These are phyloP conservation scores for Bembecia ichneumoniformis DNA, from an alignment of 2,888 invertebrate genomes.

Conservation along the genomic window DNA sequence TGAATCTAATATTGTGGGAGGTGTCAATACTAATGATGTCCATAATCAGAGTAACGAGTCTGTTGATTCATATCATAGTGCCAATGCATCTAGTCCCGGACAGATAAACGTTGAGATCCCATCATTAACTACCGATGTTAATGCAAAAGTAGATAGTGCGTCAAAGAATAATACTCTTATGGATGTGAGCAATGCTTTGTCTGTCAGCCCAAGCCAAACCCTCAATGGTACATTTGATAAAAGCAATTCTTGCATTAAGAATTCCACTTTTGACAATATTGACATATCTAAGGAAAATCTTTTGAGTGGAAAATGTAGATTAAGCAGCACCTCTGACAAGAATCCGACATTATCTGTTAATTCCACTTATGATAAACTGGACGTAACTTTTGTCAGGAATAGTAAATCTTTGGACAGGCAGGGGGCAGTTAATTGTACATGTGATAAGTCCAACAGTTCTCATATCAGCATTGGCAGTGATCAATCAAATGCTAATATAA, in stretches of 20 bases:
- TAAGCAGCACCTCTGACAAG: slow-evolving; percentile 8
- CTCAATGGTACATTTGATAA: slow-evolving; percentile 38
- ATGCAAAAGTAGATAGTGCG: neutral
- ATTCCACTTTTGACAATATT: neutral
- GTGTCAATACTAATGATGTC: slow-evolving; percentile 17
- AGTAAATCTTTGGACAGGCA: slow-evolving; percentile 6
- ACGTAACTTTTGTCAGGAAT: slow-evolving; percentile 16
- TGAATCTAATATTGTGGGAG: neutral
- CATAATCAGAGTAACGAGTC: slow-evolving; percentile 31
- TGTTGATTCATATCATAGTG: slow-evolving; percentile 51
- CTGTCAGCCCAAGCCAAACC: slow-evolving; percentile 5
- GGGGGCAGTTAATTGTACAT: slow-evolving; percentile 22
- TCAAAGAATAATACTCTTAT: slow-evolving; percentile 1
- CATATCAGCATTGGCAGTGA: slow-evolving; percentile 52
- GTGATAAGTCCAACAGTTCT: slow-evolving; percentile 33
- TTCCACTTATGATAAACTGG: slow-evolving; percentile 14
- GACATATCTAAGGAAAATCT: neutral
- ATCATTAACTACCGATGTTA: slow-evolving; percentile 25
- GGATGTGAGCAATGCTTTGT: neutral
- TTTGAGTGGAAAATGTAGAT: slow-evolving; percentile 5
- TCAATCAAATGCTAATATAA: slow-evolving; percentile 40
- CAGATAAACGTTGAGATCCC: neutral
- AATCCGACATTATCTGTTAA: slow-evolving; percentile 8
- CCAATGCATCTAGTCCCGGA: slow-evolving; percentile 22
- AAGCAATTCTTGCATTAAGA: slow-evolving; percentile 1